Conservation (phyloP, 2,113 vertebrate species). For the Hiodon tergisus region DNA sequence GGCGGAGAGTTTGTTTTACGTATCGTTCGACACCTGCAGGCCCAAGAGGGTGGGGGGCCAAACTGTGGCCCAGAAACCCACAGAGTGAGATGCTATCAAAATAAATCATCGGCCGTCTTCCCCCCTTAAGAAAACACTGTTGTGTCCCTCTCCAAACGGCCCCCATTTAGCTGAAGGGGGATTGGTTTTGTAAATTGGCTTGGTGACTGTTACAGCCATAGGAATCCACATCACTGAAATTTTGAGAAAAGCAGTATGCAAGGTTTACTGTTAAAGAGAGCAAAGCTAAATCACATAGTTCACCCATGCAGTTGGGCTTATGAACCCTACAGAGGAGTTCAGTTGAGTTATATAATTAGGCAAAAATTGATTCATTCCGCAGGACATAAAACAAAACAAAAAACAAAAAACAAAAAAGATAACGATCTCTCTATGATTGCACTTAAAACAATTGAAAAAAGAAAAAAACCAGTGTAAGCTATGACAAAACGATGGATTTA, state of each 20-base stretch:
- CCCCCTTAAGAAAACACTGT: background rate
- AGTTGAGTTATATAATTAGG: constrained; percentile 9
- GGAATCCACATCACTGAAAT: background rate
- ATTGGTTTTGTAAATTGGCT: background rate
- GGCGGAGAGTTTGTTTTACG: too few relatives aligned
- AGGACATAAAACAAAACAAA: constrained; percentile 1
- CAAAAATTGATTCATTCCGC: background rate
- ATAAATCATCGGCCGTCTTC: background rate
- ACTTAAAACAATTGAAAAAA: constrained; percentile 4
- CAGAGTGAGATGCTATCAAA: background rate
- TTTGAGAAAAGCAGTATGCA: background rate
- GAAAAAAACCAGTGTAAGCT: background rate
- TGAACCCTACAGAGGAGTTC: background rate
- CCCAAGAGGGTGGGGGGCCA: too few relatives aligned
- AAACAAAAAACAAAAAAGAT: background rate
- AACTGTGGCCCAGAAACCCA: background rate
- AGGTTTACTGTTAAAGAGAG: background rate
- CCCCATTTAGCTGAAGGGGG: background rate
- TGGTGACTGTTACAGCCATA: background rate
- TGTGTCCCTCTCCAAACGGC: background rate
- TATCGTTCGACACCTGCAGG: too few relatives aligned
- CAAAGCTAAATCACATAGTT: background rate
- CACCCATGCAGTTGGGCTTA: background rate
- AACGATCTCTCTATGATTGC: background rate
- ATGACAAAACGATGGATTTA: background rate